Evolutionary conservation across 2,888 invertebrate genomes (phyloP), one percentile per base, ranked within the genome.

Genomic region (Drosophila multiciliata): DNA sequence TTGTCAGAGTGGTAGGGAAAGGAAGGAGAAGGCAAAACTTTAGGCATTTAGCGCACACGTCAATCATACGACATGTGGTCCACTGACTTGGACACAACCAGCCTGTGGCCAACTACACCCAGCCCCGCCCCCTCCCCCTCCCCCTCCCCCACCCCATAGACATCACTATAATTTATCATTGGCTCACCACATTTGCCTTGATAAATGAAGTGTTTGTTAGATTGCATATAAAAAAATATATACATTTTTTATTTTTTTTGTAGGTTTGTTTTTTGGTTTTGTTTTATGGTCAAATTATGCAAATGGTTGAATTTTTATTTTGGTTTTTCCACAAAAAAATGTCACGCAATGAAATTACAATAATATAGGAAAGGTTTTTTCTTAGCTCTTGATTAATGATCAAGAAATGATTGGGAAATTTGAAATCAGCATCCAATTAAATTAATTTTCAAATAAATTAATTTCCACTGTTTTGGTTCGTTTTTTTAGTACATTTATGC

Each of bases 61-160:
- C 86, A 89, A 87, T 87, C 86, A 87, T 87, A 78, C 82, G 80
- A 89, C 89, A 87, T 87, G 89, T 87, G 86, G 89, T 87, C 85
- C 70, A 63, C 12, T 38, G 26, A 78, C 36, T 33, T 48, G 40
- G 45, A 62, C 74, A 12, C 45, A 45, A 58, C 29, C 33, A 61
- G 8, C 36, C 50, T 20, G 15, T n/a, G 15, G 32, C 23, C 17
- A 42, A 42, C 42, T n/a, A 17, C 5, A 33, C 29, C 0, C 17
- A 15, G n/a, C 48, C 4, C 11, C 40, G 9, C 11, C n/a, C 33
- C 3, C 35, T 36, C 4, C 40, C 4, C 7, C 48, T 5, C 11
- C n/a, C 12, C 1, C 33, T 35, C 11, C 40, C 3, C 7, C 48
- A 5, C 9, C n/a, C n/a, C 1, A 26, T 40, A 8, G 23, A 20